These are phyloP conservation scores for Drosophila kuntzei DNA, from an alignment of 2,888 invertebrate species.

Conservation along the genomic window DNA sequence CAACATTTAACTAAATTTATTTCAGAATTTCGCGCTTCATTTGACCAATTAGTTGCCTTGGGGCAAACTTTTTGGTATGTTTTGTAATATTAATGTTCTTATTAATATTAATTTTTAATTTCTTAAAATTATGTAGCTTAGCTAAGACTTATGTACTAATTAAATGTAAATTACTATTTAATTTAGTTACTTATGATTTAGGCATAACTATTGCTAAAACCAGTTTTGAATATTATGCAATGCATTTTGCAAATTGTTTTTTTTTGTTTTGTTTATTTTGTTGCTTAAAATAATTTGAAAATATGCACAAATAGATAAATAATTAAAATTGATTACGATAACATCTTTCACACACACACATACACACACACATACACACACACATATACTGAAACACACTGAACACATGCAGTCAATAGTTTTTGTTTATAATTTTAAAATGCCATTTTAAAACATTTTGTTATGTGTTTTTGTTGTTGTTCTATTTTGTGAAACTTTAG, in stretches of 20 bases:
- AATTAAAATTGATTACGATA: constrained; percentile 67
- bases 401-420: constrained; percentile 80
- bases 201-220: constrained; percentile 68
- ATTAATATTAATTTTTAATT: constrained; percentile 20
- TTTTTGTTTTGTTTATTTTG: constrained; percentile 17
- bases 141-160: constrained; percentile 71
- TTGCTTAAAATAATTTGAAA: constrained; percentile 67
- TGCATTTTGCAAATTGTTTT: constrained; percentile 31
- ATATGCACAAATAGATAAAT: constrained; percentile 70
- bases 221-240: constrained; percentile 64
- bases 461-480: constrained; percentile 43
- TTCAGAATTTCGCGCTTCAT: constrained; percentile 82
- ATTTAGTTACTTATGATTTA: constrained; percentile 53
- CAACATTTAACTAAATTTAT: constrained; percentile 80
- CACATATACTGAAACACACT: constrained; percentile 49
- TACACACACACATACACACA: constrained; percentile 44
- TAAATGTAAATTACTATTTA: constrained; percentile 53
- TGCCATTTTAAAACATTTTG: constrained; percentile 76
- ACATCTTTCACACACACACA: constrained; percentile 30
- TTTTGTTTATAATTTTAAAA: constrained; percentile 65
- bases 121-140: constrained; percentile 63
- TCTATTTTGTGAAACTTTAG: constrained; percentile 69
- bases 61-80: constrained; percentile 40
- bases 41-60: constrained; percentile 55
- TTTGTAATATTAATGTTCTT: constrained; percentile 42